These are phyloP conservation scores for Silurus asotus DNA, from an alignment of 2,113 vertebrate species.

Conservation along the genomic window DNA sequence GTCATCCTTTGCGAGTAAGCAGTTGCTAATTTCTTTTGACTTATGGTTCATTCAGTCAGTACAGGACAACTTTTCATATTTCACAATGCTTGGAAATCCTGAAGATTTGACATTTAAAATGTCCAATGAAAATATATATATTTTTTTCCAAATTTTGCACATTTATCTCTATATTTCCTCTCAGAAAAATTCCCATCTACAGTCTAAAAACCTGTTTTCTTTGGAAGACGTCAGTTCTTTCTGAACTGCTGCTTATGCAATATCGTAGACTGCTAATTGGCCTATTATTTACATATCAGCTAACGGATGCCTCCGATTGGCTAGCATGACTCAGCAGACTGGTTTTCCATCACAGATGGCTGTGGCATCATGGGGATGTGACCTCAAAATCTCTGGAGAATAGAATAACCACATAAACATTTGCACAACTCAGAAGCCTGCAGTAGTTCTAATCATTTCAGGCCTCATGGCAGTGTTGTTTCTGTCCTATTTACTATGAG, in stretches of 20 bases:
- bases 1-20: constrained; percentile 87
- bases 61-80: neutral
- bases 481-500: neutral
- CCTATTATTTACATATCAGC: neutral
- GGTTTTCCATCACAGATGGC: neutral
- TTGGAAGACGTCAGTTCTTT: neutral
- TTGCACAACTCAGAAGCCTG: neutral
- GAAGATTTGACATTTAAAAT: neutral
- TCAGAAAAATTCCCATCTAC: neutral
- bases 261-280: neutral
- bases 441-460: neutral
- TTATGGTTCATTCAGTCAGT: neutral
- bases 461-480: neutral
- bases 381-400: neutral
- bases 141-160: neutral
- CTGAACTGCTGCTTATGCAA: neutral
- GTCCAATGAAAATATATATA: neutral
- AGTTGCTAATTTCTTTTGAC: neutral
- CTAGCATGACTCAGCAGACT: neutral
- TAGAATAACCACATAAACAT: neutral
- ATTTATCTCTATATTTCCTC: neutral
- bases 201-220: neutral
- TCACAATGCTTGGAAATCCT: neutral
- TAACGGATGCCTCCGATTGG: neutral
- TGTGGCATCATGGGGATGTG: neutral